Evolutionary conservation across 2,888 invertebrate genomes (phyloP), one percentile per base, ranked within the genome.

Genomic region (Xylocampa areola): DNA sequence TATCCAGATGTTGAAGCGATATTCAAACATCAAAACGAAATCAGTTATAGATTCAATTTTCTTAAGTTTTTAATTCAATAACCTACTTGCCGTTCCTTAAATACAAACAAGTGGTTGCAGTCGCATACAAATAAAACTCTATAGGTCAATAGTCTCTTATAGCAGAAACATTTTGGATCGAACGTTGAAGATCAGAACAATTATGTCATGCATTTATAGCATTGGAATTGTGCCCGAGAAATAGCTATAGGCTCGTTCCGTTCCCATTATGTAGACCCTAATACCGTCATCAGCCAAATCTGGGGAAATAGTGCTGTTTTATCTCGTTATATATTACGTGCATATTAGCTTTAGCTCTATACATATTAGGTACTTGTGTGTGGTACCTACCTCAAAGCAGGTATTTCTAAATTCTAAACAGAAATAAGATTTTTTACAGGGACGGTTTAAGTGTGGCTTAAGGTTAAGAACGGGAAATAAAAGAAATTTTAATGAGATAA

Each of bases 1-100:
- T 75, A 69, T 57, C 75, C 80, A 79, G 76, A 77, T 76, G 77
- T 58, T 70, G 58, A 62, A 27, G 44, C 41, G 55, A 50, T 47
- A 55, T 52, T 55, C 37, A 49, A 44, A 52, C 45, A 50, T 57
- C 19, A 33, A 51, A 60, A 55, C 52, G 40, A 65, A 53, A 61
- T 45, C 41, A 51, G 62, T 54, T 37, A 66, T 67, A 33, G 49
- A 36, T 65, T 61, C 50, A n/a, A 62, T 65, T 17, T 16, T 14
- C 36, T 50, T 43, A 41, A 25, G 8, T 53, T 66, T 58, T 69
- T 52, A 51, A 41, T 68, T 68, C 27, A 62, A 52, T 53, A 68
- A 53, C 57, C 60, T 13, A 36, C 47, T 67, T 72, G 11, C 14
- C 17, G 48, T 32, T 36, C 40, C 36, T 23, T 60, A 40, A 50